A percentile compares a stretch with the other conserved stretches of the same genome.
These are phyloP conservation scores for Parelbella ahira DNA, from an alignment of 2,888 invertebrate genomes.

Conservation along the genomic window DNA sequence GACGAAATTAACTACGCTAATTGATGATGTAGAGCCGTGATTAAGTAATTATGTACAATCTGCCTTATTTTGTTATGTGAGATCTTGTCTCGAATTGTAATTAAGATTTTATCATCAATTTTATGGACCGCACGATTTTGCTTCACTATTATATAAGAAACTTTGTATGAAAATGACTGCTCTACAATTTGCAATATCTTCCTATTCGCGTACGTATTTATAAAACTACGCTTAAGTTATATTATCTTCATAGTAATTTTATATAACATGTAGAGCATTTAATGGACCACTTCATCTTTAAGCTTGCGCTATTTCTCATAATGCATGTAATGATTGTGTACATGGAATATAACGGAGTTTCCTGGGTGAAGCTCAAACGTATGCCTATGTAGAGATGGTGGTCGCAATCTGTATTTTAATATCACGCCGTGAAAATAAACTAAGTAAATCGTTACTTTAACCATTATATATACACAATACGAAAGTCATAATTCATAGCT, in stretches of 20 bases:
- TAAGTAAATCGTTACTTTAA: no score
- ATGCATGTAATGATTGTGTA: not conserved
- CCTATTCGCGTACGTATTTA: slow-evolving; percentile 18
- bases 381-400: no score
- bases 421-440: no score
- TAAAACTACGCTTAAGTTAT: no score
- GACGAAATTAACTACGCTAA: no score
- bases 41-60: not conserved
- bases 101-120: slow-evolving; percentile 18
- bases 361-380: not conserved
- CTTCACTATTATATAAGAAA: slow-evolving; percentile 19
- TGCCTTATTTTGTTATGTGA: not conserved
- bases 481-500: no score
- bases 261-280: slow-evolving; percentile 16
- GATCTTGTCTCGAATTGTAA: slow-evolving; percentile 12
- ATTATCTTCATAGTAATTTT: no score
- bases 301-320: slow-evolving; percentile 11
- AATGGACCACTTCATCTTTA: slow-evolving; percentile 10
- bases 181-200: slow-evolving; percentile 17
- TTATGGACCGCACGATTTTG: slow-evolving; percentile 18
- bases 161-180: slow-evolving; percentile 6
- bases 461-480: no score
- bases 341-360: no score
- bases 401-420: no score
- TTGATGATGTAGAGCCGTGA: slow-evolving; percentile 1